phyloP scores from a whole-genome alignment of 2,113 vertebrate species.

The Uria aalge region DNA sequence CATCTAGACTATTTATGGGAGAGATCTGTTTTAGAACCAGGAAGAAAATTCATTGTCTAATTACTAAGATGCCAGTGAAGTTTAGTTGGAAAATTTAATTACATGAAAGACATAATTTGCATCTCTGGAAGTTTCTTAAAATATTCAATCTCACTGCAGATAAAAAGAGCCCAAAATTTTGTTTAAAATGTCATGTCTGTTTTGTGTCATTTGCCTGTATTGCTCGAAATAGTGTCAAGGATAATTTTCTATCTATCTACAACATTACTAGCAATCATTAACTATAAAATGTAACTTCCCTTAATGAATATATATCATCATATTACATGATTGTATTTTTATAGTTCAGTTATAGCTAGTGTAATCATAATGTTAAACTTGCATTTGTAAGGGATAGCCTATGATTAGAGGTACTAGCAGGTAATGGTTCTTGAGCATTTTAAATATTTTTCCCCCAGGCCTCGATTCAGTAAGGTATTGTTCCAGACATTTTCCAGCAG shows the following conservation, averaged over 20 bases:
- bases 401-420: neutral
- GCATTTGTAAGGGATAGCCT: neutral
- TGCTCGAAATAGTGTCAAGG: neutral
- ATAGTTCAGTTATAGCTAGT: neutral
- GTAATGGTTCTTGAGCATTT: neutral
- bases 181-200: neutral
- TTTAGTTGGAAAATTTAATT: neutral
- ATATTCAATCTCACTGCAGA: neutral
- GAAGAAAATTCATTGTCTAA: neutral
- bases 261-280: neutral
- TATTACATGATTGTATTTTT: neutral
- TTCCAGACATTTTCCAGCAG: neutral
- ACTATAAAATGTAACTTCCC: neutral
- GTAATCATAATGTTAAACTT: neutral
- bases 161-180: neutral
- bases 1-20: neutral
- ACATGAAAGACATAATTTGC: neutral
- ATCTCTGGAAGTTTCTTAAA: neutral
- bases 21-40: neutral
- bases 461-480: neutral
- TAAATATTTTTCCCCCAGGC: neutral
- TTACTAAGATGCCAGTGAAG: neutral
- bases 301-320: neutral
- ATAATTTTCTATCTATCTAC: neutral
- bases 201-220: neutral